Conservation (phyloP, 2,113 vertebrate species). For the Semnornis frantzii region DNA sequence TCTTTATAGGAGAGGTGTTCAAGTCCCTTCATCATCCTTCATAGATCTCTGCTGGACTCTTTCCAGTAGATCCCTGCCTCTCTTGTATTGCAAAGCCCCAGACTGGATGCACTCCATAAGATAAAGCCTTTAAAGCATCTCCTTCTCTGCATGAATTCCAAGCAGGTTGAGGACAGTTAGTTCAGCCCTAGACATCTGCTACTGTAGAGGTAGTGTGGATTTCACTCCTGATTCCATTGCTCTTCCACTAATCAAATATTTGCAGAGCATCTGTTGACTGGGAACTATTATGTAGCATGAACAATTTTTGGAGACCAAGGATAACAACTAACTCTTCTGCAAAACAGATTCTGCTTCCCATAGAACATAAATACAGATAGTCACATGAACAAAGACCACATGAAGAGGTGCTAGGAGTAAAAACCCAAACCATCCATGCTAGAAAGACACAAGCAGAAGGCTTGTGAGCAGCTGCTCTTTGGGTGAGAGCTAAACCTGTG, state of each 20-base stretch:
- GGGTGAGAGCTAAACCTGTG: neutral
- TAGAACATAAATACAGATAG: neutral
- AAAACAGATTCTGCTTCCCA: neutral
- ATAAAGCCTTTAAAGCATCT: neutral
- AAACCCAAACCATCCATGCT: neutral
- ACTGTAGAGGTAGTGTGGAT: neutral
- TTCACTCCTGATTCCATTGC: neutral
- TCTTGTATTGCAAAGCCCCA: no score
- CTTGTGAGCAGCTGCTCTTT: neutral
- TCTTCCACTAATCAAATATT: neutral
- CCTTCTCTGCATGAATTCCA: neutral
- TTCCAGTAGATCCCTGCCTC: no score
- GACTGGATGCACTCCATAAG: neutral
- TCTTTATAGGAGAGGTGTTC: no score
- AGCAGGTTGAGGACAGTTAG: fast-evolving
- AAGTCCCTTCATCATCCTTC: no score
- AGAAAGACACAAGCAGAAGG: neutral
- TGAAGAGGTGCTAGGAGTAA: neutral
- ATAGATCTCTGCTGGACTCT: no score
- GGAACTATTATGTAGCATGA: neutral
- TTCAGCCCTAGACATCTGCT: neutral
- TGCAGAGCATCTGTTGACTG: neutral
- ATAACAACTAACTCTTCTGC: neutral
- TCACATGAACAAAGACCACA: neutral
- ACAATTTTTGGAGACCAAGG: neutral